Percentiles rank a stretch among this genome's conserved stretches.
Evolutionary conservation across 2,113 vertebrate genomes (phyloP).

Genomic region (Isichthys henryi): DNA sequence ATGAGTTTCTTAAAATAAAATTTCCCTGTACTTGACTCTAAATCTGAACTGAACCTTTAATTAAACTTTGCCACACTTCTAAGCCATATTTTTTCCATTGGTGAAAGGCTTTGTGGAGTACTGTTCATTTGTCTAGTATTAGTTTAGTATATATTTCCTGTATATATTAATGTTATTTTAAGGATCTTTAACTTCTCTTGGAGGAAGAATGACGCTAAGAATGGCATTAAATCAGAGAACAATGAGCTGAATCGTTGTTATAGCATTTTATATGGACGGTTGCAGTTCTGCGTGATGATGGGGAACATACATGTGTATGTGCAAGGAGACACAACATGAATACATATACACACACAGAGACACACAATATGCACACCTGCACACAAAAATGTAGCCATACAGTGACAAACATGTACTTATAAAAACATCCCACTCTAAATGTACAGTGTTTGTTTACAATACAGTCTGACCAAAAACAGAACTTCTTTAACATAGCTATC

Average conservation of each 20-base stretch:
- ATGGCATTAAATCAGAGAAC: conserved; percentile 63
- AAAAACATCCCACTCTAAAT: neutral
- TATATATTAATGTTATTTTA: conserved; percentile 64
- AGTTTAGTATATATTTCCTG: conserved; percentile 42
- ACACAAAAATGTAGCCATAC: neutral
- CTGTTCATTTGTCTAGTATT: conserved; percentile 61
- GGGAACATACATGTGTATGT: neutral
- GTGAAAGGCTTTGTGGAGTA: conserved; percentile 53
- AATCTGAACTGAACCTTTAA: neutral
- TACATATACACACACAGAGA: neutral
- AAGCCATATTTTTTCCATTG: conserved; percentile 54
- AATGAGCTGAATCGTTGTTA: conserved; percentile 61
- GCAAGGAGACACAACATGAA: neutral
- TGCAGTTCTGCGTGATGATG: conserved; percentile 55
- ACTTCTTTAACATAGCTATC: neutral
- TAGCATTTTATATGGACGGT: conserved; percentile 57
- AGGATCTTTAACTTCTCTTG: conserved; percentile 65
- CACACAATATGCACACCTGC: neutral
- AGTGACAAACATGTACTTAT: neutral
- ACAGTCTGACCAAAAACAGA: neutral
- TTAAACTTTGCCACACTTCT: conserved; percentile 56
- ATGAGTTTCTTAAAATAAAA: neutral
- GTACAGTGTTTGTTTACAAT: neutral
- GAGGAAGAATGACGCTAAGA: conserved; percentile 50
- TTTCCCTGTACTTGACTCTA: conserved; percentile 29